Base-by-base conservation (phyloP, 2,797 vertebrate species). In the Pseudomugil tenellus region DNA sequence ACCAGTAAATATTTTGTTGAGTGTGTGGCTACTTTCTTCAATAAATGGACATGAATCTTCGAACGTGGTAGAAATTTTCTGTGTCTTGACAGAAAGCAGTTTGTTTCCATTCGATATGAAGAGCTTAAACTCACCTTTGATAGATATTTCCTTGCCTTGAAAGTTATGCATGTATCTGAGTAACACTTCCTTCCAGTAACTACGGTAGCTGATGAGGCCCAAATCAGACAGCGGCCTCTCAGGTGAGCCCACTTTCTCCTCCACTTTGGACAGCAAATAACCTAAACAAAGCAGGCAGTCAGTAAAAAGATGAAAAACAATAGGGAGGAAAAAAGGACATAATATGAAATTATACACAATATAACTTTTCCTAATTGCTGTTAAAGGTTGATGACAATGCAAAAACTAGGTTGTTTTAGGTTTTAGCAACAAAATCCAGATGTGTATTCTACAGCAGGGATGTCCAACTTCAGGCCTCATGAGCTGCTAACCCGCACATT, bases 171-270 rank as follows among this genome's bases (percentile, higher is more conserved):
- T 94, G 88, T 99, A 99, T 34, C 97, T 92, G 43, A 99, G 95
- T n/a, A 99, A 92, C 53, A 99, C 98, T 58, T 99, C 98, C 84
- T 99, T 99, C 97, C 97, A 99, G 91, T 98, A 99, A 86, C 97
- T 98, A n/a, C 96, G 94, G 88, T 98, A 98, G 89, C 97, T 98
- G 89, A 98, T 98, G 68, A 99, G 95, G n/a, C 97, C 97, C 71
- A 99, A 81, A 63, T 99, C 97, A 0, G 97, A 99, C 19, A 98
- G 93, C 1, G 97, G 98, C 4, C 97, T 94, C 62, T 98, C 97
- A 0, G 97, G 97, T 17, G 97, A 98, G 2, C 97, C 97, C 21
- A 98, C 96, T 63, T 98, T 98, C 80, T 98, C 97, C 81, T 98
- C 97, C 35, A 98, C 97, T 91, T 98, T 98, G 2, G 97, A 98